Conservation (phyloP, 2,113 vertebrate genomes). For the Condylura cristata region DNA sequence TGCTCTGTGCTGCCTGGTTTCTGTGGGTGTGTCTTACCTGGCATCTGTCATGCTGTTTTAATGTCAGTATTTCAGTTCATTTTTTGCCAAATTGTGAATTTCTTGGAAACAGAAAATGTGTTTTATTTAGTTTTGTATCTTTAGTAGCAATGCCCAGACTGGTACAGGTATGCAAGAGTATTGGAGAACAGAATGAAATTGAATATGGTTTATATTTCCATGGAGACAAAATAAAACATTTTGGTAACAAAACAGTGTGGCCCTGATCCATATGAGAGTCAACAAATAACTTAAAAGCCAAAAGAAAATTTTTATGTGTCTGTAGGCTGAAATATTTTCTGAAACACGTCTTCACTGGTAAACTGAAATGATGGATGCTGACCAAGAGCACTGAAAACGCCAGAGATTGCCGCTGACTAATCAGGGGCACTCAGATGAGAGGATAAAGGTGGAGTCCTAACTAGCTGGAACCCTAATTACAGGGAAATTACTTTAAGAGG, state of each 20-base stretch:
- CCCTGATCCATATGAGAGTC: background rate
- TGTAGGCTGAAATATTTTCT: background rate
- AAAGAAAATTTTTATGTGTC: background rate
- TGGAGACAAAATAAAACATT: background rate
- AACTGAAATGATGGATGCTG: background rate
- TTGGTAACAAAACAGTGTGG: background rate
- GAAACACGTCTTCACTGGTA: background rate
- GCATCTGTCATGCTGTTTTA: background rate
- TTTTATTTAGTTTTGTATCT: background rate
- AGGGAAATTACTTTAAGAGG: background rate
- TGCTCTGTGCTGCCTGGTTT: background rate
- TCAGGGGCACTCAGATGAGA: background rate
- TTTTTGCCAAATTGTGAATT: background rate
- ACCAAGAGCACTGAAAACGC: background rate
- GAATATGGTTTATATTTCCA: background rate
- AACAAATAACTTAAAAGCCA: background rate
- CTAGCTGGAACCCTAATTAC: too few species aligned
- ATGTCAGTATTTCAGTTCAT: background rate
- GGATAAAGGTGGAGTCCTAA: background rate
- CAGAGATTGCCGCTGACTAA: background rate
- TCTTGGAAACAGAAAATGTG: background rate
- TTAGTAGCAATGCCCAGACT: background rate
- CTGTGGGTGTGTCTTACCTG: fast-evolving
- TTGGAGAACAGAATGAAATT: background rate
- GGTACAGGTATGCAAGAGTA: background rate